Base-by-base conservation (phyloP, 2,888 invertebrate species). In the Sphinx pinastri region DNA sequence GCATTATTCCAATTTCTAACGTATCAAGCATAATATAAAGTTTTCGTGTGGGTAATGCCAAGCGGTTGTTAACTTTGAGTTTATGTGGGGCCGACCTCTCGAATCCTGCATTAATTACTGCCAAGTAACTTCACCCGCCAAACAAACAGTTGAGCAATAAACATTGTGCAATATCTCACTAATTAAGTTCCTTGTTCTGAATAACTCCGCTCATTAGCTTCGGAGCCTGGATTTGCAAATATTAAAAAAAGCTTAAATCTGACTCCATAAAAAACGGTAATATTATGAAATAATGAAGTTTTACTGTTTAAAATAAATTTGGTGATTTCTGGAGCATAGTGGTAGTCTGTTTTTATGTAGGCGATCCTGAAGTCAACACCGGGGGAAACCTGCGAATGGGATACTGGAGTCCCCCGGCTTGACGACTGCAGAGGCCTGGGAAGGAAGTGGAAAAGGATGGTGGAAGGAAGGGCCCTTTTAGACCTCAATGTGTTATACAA, bases 101-200 rank as follows among this genome's bases (percentile, higher is more conserved):
- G 72, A 84, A 84, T 79, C 84, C 74, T 74, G 73, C 74, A 75
- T 77, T 79, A 79, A 79, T 80, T 79, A 79, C 74, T 60, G 71
- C 73, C 72, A 69, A 75, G 73, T 72, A 79, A 79, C 80, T 77
- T 77, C 70, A 71, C 55, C 73, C 72, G 71, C 72, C 70, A 68
- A 73, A 74, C 73, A 77, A 74, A 77, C 75, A 73, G 77, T 79
- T 75, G 72, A 77, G 79, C 80, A 84, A 84, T 88, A 86, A 88
- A 88, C 87, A 85, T 82, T 84, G 81, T 77, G 79, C 84, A 84
- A 86, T 87, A 86, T 83, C 81, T 82, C 81, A 81, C 83, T 86
- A 87, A 88, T 86, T 84, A 83, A 82, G 80, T 81, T 81, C 77
- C 77, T 75, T 78, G 79, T 77, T 68, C 54, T 71, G 72, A 76